Percentiles rank a stretch among this genome's conserved stretches.
These are phyloP conservation scores for Megalurothrips usitatus DNA, from an alignment of 2,888 invertebrate genomes.

Conservation along the genomic window DNA sequence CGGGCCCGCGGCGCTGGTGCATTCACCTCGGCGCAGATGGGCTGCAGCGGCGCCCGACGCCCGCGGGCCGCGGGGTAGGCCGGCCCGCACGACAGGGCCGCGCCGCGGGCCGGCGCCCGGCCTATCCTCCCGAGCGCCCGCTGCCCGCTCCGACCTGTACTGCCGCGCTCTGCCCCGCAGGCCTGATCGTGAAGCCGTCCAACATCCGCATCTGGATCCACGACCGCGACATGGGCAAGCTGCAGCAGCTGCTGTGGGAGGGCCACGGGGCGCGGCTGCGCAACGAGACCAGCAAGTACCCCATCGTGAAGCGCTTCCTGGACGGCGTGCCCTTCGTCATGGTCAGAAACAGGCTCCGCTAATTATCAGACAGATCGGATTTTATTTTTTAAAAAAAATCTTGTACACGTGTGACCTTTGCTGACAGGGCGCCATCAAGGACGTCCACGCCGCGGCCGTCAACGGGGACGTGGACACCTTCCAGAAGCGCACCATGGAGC, in stretches of 20 bases:
- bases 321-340: constrained; percentile 92
- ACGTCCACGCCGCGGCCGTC: constrained; percentile 72
- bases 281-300: constrained; percentile 79
- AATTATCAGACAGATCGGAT: too few relatives aligned
- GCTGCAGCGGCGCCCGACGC: too few relatives aligned
- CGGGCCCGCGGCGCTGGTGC: neutral
- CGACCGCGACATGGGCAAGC: constrained; percentile 78
- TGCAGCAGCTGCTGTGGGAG: constrained; percentile 85
- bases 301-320: constrained; percentile 75
- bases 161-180: constrained; percentile 53
- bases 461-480: constrained; percentile 70
- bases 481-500: constrained; percentile 61
- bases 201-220: constrained; percentile 95
- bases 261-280: constrained; percentile 80
- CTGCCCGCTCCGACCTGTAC: neutral
- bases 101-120: neutral
- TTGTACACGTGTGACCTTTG: constrained; percentile 23
- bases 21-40: neutral
- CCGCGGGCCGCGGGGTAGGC: neutral
- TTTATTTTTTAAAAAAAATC: too few relatives aligned
- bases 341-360: constrained; percentile 55
- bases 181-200: constrained; percentile 73
- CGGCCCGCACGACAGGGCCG: neutral
- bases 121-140: too few relatives aligned
- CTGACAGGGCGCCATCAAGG: constrained; percentile 71